A percentile compares a stretch with the other conserved stretches of the same genome.
These are phyloP conservation scores for Montipora cactus DNA, from an alignment of 64 coral and sea anemone species.

Conservation along the genomic window DNA sequence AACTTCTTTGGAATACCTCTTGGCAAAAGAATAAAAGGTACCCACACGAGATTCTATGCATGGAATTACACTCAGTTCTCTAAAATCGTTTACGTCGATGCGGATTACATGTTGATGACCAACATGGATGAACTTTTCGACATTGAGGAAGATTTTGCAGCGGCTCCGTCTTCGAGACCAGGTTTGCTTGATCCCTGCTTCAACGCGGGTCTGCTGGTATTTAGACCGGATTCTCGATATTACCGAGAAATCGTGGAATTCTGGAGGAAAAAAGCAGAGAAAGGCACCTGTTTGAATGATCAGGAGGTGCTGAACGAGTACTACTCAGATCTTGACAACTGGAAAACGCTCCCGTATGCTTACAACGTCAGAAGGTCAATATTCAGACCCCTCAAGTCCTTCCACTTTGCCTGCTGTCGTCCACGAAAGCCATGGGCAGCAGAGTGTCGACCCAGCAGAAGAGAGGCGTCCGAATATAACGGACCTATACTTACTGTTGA, in stretches of 20 bases:
- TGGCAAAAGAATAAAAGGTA: conserved; percentile 35
- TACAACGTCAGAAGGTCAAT: conserved; percentile 83
- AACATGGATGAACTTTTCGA: conserved; percentile 93
- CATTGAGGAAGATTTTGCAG: conserved; percentile 75
- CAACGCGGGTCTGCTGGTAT: conserved; percentile 89
- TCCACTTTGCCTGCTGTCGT: conserved; percentile 86
- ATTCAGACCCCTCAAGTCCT: conserved; percentile 86
- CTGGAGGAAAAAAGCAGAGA: conserved; percentile 61
- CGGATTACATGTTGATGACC: conserved; percentile 71
- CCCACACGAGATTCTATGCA: conserved; percentile 87
- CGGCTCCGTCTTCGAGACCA: conserved; percentile 76
- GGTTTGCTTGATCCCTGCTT: conserved; percentile 92
- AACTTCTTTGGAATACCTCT: neutral
- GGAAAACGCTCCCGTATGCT: conserved; percentile 72
- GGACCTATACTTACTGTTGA: conserved; percentile 49
- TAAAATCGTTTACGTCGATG: conserved; percentile 83
- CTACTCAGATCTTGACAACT: conserved; percentile 56
- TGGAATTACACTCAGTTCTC: conserved; percentile 90
- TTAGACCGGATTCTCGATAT: conserved; percentile 63
- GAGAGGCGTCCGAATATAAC: conserved; percentile 77
- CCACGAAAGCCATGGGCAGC: conserved; percentile 82
- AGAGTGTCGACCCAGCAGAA: conserved; percentile 76
- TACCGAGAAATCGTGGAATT: conserved; percentile 72
- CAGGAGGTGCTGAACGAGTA: conserved; percentile 76
- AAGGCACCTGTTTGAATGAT: conserved; percentile 79